These are phyloP conservation scores for Dascyllus trimaculatus DNA, from an alignment of 2,113 vertebrate species.

Conservation along the genomic window DNA sequence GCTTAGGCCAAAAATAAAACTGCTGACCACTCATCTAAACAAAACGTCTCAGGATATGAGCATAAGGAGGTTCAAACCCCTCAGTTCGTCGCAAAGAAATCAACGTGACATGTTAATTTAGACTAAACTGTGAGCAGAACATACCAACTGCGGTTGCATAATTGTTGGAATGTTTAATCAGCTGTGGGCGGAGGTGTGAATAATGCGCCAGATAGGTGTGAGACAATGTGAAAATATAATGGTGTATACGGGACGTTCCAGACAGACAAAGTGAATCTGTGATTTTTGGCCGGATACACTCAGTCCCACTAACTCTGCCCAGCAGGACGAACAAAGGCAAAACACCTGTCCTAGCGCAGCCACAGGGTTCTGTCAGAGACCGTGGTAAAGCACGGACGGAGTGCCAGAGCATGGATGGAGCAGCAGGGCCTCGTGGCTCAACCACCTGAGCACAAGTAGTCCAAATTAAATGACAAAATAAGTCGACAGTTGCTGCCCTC, in stretches of 20 bases:
- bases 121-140: not conserved
- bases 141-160: slow-evolving; percentile 26
- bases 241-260: not conserved
- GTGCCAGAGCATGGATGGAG: not conserved
- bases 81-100: not conserved
- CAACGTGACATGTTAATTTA: not conserved
- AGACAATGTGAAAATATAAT: slow-evolving; percentile 44
- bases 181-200: slow-evolving; percentile 44
- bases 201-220: slow-evolving; percentile 28
- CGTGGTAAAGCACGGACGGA: not conserved
- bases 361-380: not conserved
- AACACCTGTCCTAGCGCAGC: slow-evolving; percentile 21
- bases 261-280: slow-evolving; percentile 3
- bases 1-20: slow-evolving; percentile 4
- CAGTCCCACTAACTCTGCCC: not conserved
- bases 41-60: not conserved
- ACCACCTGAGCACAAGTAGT: not conserved
- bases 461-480: too few relatives aligned
- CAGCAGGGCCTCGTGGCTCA: not conserved
- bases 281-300: slow-evolving; percentile 9
- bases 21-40: slow-evolving; percentile 24
- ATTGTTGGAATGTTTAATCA: slow-evolving; percentile 24
- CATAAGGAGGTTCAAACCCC: not conserved
- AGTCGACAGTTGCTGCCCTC: not conserved
- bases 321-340: not conserved